These are phyloP conservation scores for Pseudanteris insignis DNA, from an alignment of 2,888 invertebrate genomes.

Conservation along the genomic window DNA sequence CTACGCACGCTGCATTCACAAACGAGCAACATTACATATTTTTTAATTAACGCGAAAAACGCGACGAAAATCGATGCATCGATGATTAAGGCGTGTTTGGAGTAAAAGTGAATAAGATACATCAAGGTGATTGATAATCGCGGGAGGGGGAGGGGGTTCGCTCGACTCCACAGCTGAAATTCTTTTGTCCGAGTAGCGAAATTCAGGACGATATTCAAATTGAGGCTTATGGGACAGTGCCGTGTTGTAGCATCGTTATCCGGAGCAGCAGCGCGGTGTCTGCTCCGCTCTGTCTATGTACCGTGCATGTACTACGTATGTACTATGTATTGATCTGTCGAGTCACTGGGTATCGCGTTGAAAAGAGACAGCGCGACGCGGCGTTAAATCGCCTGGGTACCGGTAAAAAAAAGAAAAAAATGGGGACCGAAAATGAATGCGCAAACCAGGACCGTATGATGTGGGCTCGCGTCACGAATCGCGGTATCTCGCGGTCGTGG, in stretches of 20 bases:
- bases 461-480: no score
- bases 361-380: conserved; percentile 51
- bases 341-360: conserved; percentile 49
- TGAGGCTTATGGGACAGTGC: conserved; percentile 57
- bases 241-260: conserved; percentile 52
- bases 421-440: conserved; percentile 1
- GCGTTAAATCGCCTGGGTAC: conserved; percentile 18
- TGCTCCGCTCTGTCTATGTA: conserved; percentile 52
- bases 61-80: neutral
- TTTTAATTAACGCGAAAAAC: neutral
- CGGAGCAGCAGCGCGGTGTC: conserved; percentile 56
- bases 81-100: no score
- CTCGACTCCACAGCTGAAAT: conserved; percentile 12
- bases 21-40: no score
- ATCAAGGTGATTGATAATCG: no score
- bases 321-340: conserved; percentile 61
- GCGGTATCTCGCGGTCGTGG: no score
- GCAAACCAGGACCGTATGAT: no score
- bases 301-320: conserved; percentile 26
- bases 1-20: no score
- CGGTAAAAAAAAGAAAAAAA: conserved; percentile 5
- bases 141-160: no score
- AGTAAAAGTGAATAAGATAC: no score
- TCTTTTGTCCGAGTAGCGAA: conserved; percentile 37
- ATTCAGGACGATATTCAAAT: conserved; percentile 56